These are phyloP conservation scores for Anthoscopus minutus DNA, from an alignment of 2,113 vertebrate species.

Conservation along the genomic window DNA sequence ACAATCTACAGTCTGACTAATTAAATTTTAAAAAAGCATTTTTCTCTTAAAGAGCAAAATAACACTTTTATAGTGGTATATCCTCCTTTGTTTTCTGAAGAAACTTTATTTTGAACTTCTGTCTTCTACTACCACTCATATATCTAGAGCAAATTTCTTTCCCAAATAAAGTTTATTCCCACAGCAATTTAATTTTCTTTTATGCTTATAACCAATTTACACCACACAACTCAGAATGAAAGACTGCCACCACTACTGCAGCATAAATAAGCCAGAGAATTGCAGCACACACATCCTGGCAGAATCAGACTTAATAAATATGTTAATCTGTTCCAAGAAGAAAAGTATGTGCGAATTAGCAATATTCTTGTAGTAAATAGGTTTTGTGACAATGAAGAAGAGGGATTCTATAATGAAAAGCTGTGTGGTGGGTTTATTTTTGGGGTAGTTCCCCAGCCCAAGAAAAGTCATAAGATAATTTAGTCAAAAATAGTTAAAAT, in stretches of 20 bases:
- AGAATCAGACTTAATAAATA: slow-evolving; percentile 56
- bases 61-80: neutral
- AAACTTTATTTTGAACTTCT: neutral
- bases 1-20: neutral
- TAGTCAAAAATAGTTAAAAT: too few species aligned
- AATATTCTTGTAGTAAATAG: neutral
- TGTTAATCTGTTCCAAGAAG: slow-evolving; percentile 30
- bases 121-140: neutral
- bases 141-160: neutral
- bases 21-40: too few species aligned
- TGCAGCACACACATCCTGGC: neutral
- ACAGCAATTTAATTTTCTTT: slow-evolving; percentile 20
- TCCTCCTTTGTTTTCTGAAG: neutral
- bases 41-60: neutral
- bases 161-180: neutral
- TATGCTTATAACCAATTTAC: neutral
- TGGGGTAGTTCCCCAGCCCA: neutral
- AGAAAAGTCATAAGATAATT: too few species aligned
- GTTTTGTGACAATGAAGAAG: neutral
- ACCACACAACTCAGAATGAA: neutral
- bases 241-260: neutral
- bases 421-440: neutral
- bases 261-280: neutral
- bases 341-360: neutral
- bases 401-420: neutral